phyloP scores from a whole-genome alignment of 2,113 vertebrate genomes.

The Mobula birostris region DNA sequence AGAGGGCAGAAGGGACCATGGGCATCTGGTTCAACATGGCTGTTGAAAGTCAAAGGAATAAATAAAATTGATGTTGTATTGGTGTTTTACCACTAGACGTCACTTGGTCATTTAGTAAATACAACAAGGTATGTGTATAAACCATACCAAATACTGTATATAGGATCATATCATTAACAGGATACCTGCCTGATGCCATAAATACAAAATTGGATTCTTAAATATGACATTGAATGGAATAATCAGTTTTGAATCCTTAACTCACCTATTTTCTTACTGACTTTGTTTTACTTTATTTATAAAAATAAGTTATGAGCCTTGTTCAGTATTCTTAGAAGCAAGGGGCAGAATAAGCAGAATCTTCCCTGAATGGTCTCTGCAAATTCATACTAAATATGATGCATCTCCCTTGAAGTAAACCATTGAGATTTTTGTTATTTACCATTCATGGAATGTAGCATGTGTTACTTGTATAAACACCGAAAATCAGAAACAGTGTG shows the following conservation, averaged over 20 bases:
- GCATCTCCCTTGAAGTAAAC: neutral
- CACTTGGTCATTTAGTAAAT: conserved; percentile 8
- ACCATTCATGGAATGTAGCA: neutral
- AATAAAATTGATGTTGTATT: neutral
- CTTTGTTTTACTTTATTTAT: neutral
- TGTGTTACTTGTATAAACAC: neutral
- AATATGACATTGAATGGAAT: neutral
- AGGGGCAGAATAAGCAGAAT: neutral
- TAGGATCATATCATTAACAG: neutral
- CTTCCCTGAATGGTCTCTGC: too few species aligned
- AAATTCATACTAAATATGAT: neutral
- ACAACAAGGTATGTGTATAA: neutral
- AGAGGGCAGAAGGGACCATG: neutral
- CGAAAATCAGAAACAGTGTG: neutral
- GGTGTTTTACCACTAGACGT: conserved; percentile 5
- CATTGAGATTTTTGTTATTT: neutral
- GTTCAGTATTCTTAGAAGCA: neutral
- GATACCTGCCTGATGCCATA: neutral
- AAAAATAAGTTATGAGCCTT: neutral
- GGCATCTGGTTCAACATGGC: neutral
- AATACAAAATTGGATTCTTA: neutral
- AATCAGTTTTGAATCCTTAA: neutral
- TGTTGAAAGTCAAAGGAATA: neutral
- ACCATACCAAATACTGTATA: neutral
- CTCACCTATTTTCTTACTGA: neutral